phyloP scores from a whole-genome alignment of 2,113 vertebrate genomes.

The Gadus macrocephalus region DNA sequence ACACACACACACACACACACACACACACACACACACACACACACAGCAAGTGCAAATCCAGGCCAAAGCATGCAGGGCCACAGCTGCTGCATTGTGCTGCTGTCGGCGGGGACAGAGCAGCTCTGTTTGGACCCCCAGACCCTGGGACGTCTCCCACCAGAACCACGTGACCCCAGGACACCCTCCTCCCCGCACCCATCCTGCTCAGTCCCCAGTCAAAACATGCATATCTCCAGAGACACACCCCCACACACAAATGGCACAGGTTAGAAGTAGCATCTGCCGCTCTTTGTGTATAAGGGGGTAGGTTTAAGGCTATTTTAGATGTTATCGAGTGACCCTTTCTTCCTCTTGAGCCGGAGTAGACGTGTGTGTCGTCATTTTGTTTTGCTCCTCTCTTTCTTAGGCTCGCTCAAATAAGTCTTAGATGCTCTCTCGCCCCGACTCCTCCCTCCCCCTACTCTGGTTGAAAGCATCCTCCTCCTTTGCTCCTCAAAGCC shows the following conservation, averaged over 20 bases:
- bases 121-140: conserved; percentile 61
- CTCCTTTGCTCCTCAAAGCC: conserved; percentile 38
- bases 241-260: neutral
- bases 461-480: conserved; percentile 50
- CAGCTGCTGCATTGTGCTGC: conserved; percentile 66
- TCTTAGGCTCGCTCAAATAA: conserved; percentile 1
- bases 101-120: conserved; percentile 64
- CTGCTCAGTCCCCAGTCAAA: neutral
- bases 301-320: no score
- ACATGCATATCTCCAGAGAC: neutral
- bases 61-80: conserved; percentile 35
- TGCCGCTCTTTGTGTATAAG: no score
- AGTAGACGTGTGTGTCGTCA: no score
- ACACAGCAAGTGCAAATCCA: no score
- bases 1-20: no score
- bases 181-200: conserved; percentile 8
- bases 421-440: neutral
- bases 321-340: no score
- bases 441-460: conserved; percentile 3
- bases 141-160: conserved; percentile 70
- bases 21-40: no score
- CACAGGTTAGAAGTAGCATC: no score
- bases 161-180: conserved; percentile 60
- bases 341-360: no score
- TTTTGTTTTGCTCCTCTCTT: neutral